phyloP scores from a whole-genome alignment of 1,140 invertebrate genomes.

The Zaprionus kolodkinae region DNA sequence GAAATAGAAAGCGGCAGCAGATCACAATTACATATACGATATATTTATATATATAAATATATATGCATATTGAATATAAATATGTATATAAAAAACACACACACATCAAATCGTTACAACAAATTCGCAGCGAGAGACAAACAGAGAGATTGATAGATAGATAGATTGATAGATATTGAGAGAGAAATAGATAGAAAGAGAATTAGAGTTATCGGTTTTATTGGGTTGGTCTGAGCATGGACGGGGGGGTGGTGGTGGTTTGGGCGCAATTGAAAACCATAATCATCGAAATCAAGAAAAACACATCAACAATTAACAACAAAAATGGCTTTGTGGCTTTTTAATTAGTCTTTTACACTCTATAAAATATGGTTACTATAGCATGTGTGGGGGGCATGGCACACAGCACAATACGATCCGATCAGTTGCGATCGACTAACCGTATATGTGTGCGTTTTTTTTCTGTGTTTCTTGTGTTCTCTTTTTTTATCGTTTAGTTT shows the following conservation, averaged over 20 bases:
- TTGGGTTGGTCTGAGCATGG: neutral
- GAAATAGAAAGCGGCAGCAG: conserved; percentile 16
- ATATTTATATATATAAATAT: conserved; percentile 17
- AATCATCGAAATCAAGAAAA: conserved; percentile 43
- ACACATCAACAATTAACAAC: conserved; percentile 45
- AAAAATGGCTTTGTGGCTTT: conserved; percentile 34
- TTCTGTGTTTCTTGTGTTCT: conserved; percentile 21
- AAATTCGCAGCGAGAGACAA: conserved; percentile 28
- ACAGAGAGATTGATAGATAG: neutral
- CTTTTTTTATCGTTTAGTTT: conserved; percentile 56
- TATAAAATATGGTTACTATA: conserved; percentile 43
- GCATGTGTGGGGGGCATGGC: conserved; percentile 1
- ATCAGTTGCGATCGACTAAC: conserved; percentile 21
- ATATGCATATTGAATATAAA: conserved; percentile 7
- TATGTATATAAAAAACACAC: conserved; percentile 8
- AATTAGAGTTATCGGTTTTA: neutral
- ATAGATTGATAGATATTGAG: neutral
- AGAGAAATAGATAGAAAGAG: conserved; percentile 1
- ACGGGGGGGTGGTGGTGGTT: neutral
- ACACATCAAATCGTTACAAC: conserved; percentile 42
- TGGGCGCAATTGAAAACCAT: conserved; percentile 32
- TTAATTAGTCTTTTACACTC: conserved; percentile 47
- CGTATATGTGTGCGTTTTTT: conserved; percentile 10
- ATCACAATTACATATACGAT: conserved; percentile 32
- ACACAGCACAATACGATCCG: conserved; percentile 19